Evolutionary conservation across 2,797 vertebrate species (phyloP).

Genomic region (Dermochelys coriacea): DNA sequence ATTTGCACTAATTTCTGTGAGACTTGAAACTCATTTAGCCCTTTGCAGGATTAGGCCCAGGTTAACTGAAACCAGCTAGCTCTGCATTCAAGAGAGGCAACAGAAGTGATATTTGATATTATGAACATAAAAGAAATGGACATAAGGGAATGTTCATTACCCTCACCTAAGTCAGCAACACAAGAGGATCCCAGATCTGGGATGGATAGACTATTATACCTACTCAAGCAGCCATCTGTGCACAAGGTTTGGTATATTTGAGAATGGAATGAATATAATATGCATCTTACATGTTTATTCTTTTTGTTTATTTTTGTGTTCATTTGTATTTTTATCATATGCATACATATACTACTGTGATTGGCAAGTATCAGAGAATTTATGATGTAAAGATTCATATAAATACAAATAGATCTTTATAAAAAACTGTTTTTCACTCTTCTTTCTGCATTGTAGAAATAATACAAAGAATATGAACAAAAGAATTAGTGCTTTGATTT

Average conservation of each 20-base stretch:
- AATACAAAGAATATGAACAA: neutral
- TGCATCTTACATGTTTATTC: neutral
- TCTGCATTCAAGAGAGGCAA: constrained; percentile 10
- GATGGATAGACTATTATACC: neutral
- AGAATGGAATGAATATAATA: neutral
- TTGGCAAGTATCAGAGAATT: neutral
- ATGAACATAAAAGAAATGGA: constrained; percentile 1
- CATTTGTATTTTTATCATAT: neutral
- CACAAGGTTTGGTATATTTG: neutral
- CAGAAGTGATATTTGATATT: constrained; percentile 13
- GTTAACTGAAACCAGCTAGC: constrained; percentile 33
- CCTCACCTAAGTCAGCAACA: constrained; percentile 12
- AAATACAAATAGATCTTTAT: neutral
- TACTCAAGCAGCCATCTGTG: neutral
- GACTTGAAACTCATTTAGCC: neutral
- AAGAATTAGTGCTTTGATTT: neutral
- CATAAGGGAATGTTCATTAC: neutral
- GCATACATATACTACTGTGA: neutral
- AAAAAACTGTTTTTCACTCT: neutral
- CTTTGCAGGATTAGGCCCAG: neutral
- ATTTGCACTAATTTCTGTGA: neutral
- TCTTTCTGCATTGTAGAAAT: constrained; percentile 9
- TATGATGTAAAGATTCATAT: neutral
- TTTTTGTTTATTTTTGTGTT: neutral
- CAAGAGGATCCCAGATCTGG: neutral